phyloP scores from a whole-genome alignment of 2,113 vertebrate species.

The Tachycineta bicolor region DNA sequence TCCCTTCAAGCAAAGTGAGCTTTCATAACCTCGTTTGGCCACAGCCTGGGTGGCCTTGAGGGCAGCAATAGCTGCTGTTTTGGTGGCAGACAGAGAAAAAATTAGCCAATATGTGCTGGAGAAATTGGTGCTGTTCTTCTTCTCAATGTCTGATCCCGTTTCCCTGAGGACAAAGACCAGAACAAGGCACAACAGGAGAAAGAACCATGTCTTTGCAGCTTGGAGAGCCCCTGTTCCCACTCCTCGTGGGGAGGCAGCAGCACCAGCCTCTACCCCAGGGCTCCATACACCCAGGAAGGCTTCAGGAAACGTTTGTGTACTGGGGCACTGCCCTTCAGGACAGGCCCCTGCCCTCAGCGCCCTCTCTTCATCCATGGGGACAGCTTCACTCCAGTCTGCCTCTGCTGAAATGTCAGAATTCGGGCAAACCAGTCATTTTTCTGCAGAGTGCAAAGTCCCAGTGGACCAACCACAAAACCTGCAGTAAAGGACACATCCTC shows the following conservation, averaged over 20 bases:
- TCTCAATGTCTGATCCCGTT: neutral
- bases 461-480: neutral
- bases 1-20: conserved; percentile 1
- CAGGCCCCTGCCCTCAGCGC: accelerated
- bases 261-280: neutral
- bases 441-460: neutral
- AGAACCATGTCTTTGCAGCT: neutral
- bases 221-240: accelerated
- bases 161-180: neutral
- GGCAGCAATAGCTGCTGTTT: conserved; percentile 9
- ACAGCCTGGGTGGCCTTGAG: neutral
- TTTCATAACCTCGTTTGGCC: conserved; percentile 23
- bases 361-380: neutral
- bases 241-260: accelerated
- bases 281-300: neutral
- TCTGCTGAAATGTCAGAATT: neutral
- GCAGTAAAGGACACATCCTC: neutral
- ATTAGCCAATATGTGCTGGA: conserved; percentile 31
- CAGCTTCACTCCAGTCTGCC: accelerated
- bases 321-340: neutral
- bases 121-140: conserved; percentile 49
- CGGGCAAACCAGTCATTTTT: neutral
- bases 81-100: neutral
- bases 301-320: neutral
- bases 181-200: neutral